Percentiles rank a stretch among this genome's conserved stretches.
phyloP scores from a whole-genome alignment of 2,113 vertebrate species.

The Osmerus mordax region DNA sequence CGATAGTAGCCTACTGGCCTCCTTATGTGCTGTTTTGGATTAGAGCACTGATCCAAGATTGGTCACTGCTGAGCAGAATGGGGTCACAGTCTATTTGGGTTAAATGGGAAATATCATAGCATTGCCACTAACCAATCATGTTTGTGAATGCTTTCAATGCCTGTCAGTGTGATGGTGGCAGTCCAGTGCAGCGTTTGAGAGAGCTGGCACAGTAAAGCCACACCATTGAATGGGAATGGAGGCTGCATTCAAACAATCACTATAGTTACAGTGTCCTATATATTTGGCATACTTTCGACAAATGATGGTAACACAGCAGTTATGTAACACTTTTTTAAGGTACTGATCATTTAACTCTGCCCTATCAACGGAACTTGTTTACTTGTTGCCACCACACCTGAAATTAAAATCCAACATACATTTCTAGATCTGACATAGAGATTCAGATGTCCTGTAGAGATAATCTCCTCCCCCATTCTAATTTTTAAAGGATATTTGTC shows the following conservation, averaged over 20 bases:
- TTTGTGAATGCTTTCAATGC: neutral
- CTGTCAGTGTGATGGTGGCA: neutral
- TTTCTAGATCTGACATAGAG: conserved; percentile 11
- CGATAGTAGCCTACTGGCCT: neutral
- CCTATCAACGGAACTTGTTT: neutral
- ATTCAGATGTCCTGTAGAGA: conserved; percentile 29
- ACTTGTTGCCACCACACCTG: neutral
- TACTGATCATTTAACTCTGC: neutral
- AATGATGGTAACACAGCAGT: too few relatives aligned
- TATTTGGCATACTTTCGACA: neutral
- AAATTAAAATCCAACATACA: conserved; percentile 31
- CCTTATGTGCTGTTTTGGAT: conserved; percentile 55
- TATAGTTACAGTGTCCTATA: neutral
- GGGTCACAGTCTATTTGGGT: neutral
- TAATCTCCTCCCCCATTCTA: conserved; percentile 11
- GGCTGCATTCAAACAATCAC: neutral
- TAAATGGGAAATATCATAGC: conserved; percentile 1
- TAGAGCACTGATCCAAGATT: conserved; percentile 45
- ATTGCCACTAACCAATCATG: neutral
- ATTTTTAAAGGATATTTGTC: neutral
- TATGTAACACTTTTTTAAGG: too few relatives aligned
- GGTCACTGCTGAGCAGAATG: conserved; percentile 12
- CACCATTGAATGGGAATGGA: neutral
- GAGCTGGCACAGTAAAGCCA: neutral
- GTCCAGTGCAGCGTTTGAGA: neutral